Evolutionary conservation across 92 coral and sea anemone genomes (phyloP).

Genomic region (Heliopora coerulea): DNA sequence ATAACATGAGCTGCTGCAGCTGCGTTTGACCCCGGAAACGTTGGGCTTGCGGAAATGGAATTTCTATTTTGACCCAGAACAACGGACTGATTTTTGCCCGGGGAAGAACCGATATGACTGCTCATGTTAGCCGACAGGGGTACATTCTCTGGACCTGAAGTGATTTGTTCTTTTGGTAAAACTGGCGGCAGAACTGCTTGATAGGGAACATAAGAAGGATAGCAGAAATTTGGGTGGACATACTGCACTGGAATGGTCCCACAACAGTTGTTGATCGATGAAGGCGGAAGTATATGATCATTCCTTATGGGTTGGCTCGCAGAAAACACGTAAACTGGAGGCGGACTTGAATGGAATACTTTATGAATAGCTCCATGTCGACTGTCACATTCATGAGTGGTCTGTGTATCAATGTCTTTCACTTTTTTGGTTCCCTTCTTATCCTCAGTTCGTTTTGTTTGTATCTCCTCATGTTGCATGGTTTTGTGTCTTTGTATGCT

Average conservation of each 20-base stretch:
- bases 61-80: neutral
- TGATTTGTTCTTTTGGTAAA: slow-evolving; percentile 37
- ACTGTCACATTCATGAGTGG: slow-evolving; percentile 1
- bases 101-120: slow-evolving; percentile 3
- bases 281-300: neutral
- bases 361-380: slow-evolving; percentile 12
- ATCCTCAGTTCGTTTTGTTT: neutral
- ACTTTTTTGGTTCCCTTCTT: neutral
- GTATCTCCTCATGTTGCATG: neutral
- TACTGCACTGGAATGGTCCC: slow-evolving; percentile 25
- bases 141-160: neutral
- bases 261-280: no score
- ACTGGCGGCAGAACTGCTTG: slow-evolving; percentile 23
- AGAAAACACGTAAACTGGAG: slow-evolving; percentile 29
- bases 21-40: slow-evolving; percentile 5
- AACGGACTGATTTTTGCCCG: neutral
- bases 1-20: slow-evolving; percentile 2
- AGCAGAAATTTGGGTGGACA: slow-evolving; percentile 38
- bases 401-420: slow-evolving; percentile 3
- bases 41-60: neutral
- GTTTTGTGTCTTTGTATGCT: neutral
- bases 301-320: slow-evolving; percentile 17
- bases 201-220: slow-evolving; percentile 34
- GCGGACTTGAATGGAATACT: slow-evolving; percentile 15
- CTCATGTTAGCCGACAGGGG: neutral